These are phyloP conservation scores for Idaea biselata DNA, from an alignment of 2,888 invertebrate species.

Conservation along the genomic window DNA sequence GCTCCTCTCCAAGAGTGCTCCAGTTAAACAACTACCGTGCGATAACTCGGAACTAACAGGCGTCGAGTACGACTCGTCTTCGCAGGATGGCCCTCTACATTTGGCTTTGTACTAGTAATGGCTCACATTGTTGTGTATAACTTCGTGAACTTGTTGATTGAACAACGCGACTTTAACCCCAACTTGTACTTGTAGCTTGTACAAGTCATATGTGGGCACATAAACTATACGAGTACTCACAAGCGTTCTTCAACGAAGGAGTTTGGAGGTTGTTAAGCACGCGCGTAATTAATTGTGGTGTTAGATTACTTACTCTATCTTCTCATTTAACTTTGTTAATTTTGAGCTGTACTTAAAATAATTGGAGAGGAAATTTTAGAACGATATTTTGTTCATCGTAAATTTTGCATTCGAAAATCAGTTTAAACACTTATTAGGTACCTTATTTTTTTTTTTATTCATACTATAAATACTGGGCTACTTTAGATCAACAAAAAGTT, in stretches of 20 bases:
- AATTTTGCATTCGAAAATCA: no score
- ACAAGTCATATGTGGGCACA: background rate
- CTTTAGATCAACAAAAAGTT: no score
- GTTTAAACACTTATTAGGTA: no score
- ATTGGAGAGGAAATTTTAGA: no score
- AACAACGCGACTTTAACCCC: background rate
- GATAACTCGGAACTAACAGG: slow-evolving; percentile 66
- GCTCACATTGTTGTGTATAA: slow-evolving; percentile 24
- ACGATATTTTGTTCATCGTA: no score
- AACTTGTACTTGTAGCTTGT: no score
- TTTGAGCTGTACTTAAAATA: no score
- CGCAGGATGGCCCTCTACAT: slow-evolving; percentile 53
- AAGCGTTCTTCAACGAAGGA: background rate
- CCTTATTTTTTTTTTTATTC: no score
- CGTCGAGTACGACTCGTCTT: slow-evolving; percentile 53
- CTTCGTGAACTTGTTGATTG: slow-evolving; percentile 22
- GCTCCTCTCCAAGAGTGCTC: slow-evolving; percentile 43
- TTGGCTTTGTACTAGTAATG: slow-evolving; percentile 32
- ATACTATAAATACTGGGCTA: no score
- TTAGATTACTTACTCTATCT: background rate
- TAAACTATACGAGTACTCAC: background rate
- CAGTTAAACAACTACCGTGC: slow-evolving; percentile 46
- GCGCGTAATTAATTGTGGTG: slow-evolving; percentile 4
- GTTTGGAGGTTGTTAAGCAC: slow-evolving; percentile 1
- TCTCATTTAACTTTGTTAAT: background rate